A percentile compares a stretch with the other conserved stretches of the same genome.
These are phyloP conservation scores for Bothrops jararaca DNA, from an alignment of 2,113 vertebrate genomes.

Conservation along the genomic window DNA sequence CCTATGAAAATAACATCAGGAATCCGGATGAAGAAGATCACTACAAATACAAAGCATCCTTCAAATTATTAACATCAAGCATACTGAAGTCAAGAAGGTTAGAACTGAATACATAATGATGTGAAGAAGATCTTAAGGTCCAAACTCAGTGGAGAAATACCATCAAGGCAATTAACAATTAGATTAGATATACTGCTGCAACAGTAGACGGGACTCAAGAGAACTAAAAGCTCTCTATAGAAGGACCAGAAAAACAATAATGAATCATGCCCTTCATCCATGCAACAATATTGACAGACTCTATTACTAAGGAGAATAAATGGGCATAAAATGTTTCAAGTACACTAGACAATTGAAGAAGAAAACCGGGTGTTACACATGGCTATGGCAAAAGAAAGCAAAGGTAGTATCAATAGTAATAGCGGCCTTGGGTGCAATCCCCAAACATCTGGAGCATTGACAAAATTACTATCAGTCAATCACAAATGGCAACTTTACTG, in stretches of 20 bases:
- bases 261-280: not conserved
- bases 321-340: no score
- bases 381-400: not conserved
- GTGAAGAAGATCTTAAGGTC: not conserved
- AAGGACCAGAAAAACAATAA: not conserved
- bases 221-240: not conserved
- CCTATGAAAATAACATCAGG: not conserved
- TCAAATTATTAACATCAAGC: not conserved
- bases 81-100: not conserved
- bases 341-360: no score
- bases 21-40: not conserved
- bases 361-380: no score
- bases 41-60: not conserved
- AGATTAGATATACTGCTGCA: not conserved
- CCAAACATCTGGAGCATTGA: not conserved
- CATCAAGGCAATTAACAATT: not conserved
- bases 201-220: not conserved
- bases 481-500: not conserved
- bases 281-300: no score
- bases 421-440: not conserved
- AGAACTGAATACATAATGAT: not conserved
- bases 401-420: not conserved
- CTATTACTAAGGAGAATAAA: no score
- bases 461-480: not conserved
- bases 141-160: not conserved